Conservation (phyloP, 1,140 invertebrate genomes). For the Triops cancriformis region DNA sequence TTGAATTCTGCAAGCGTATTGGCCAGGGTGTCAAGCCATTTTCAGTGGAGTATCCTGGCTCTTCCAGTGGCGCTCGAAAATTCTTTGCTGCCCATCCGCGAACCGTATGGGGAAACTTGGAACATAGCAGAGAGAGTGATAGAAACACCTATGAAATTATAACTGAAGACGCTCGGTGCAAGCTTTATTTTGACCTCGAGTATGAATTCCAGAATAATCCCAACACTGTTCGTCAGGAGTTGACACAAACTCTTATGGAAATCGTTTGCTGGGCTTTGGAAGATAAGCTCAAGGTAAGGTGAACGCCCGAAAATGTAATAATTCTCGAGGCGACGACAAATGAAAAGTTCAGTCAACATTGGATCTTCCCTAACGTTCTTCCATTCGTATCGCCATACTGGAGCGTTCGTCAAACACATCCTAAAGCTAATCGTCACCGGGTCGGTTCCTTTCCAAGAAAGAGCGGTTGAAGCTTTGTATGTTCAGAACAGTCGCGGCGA, state of each 20-base stretch:
- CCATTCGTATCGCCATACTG: slow-evolving; percentile 48
- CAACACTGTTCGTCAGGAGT: slow-evolving; percentile 42
- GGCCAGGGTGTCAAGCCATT: background rate
- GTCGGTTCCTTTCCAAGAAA: slow-evolving; percentile 1
- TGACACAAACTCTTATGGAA: slow-evolving; percentile 48
- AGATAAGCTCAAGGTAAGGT: slow-evolving; percentile 41
- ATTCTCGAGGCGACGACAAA: slow-evolving; percentile 52
- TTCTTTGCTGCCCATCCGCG: slow-evolving; percentile 50
- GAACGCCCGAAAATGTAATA: slow-evolving; percentile 42
- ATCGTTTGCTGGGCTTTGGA: slow-evolving; percentile 43
- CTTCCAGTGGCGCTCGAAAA: slow-evolving; percentile 34
- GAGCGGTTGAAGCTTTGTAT: slow-evolving; percentile 29
- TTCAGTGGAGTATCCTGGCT: background rate
- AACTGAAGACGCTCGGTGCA: slow-evolving; percentile 47
- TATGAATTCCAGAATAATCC: slow-evolving; percentile 46
- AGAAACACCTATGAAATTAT: slow-evolving; percentile 56
- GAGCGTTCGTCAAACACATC: slow-evolving; percentile 47
- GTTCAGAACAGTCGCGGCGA: too few species aligned
- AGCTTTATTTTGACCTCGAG: slow-evolving; percentile 63
- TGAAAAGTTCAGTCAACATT: slow-evolving; percentile 55
- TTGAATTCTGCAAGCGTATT: background rate
- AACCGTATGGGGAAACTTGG: slow-evolving; percentile 47
- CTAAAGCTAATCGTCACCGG: slow-evolving; percentile 36
- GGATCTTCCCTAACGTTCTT: slow-evolving; percentile 53
- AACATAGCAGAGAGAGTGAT: too few species aligned